These are phyloP conservation scores for Anoplolepis gracilipes DNA, from an alignment of 1,140 invertebrate species.

Conservation along the genomic window DNA sequence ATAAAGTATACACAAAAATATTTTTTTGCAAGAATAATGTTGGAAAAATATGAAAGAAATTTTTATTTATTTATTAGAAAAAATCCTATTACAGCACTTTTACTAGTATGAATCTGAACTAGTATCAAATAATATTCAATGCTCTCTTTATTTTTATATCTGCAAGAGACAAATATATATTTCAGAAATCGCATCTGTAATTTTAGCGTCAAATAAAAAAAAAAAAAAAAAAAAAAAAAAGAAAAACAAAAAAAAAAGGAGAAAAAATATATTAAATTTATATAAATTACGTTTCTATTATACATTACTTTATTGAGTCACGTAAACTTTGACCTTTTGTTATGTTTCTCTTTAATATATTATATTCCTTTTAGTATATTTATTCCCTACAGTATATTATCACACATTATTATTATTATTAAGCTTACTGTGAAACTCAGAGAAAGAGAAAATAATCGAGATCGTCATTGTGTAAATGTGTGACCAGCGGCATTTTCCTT, in stretches of 20 bases:
- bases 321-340: constrained; percentile 27
- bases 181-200: background rate
- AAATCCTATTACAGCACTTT: background rate
- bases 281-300: background rate
- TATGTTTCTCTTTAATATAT: too few relatives aligned
- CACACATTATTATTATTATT: background rate
- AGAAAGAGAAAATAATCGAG: constrained; percentile 9
- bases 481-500: background rate
- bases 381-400: background rate
- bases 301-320: background rate
- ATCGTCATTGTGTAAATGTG: background rate
- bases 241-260: too few relatives aligned
- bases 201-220: background rate
- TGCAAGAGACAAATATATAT: background rate
- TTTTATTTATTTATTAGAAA: background rate
- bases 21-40: background rate
- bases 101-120: background rate
- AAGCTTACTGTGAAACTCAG: background rate
- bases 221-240: background rate
- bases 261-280: constrained; percentile 19
- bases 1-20: background rate
- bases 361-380: too few relatives aligned
- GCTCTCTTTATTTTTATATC: too few relatives aligned
- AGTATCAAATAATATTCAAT: background rate
- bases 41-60: background rate